A percentile compares a stretch with the other conserved stretches of the same genome.
These are phyloP conservation scores for Sorex fumeus DNA, from an alignment of 2,113 vertebrate species.

Conservation along the genomic window DNA sequence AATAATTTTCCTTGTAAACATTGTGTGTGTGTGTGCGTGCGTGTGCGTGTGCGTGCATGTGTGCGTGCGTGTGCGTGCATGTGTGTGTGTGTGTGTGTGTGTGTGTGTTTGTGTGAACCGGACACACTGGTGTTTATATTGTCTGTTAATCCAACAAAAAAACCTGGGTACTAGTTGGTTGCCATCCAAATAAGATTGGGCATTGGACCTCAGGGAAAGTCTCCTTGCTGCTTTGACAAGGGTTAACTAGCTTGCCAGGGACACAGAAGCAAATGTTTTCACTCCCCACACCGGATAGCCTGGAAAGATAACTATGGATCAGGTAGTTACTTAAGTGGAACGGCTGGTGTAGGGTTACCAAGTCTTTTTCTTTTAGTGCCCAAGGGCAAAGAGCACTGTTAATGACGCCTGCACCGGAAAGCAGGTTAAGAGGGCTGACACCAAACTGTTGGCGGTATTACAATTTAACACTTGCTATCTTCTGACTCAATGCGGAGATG, in stretches of 20 bases:
- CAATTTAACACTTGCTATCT: slow-evolving; percentile 45
- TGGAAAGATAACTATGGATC: slow-evolving; percentile 76
- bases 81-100: background rate
- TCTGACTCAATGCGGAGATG: slow-evolving; percentile 74
- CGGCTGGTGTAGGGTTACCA: slow-evolving; percentile 77
- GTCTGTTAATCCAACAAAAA: background rate
- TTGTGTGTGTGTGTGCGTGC: no score
- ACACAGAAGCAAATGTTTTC: slow-evolving; percentile 66
- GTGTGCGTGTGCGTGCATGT: background rate
- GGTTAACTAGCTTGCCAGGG: slow-evolving; percentile 40
- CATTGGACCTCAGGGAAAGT: background rate
- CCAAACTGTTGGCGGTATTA: slow-evolving; percentile 36
- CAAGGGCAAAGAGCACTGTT: slow-evolving; percentile 83
- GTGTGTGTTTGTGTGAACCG: background rate
- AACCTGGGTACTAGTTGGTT: background rate
- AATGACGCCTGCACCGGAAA: slow-evolving; percentile 81
- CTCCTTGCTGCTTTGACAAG: background rate
- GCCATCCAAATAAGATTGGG: background rate
- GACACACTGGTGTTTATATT: background rate
- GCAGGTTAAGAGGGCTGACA: slow-evolving; percentile 83
- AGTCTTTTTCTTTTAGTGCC: slow-evolving; percentile 78
- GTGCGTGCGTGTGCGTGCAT: no score
- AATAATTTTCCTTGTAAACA: background rate
- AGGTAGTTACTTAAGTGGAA: slow-evolving; percentile 83
- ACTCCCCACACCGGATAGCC: slow-evolving; percentile 67